Evolutionary conservation across 1,140 invertebrate species (phyloP).

Genomic region (Stegodyphus dumicola): DNA sequence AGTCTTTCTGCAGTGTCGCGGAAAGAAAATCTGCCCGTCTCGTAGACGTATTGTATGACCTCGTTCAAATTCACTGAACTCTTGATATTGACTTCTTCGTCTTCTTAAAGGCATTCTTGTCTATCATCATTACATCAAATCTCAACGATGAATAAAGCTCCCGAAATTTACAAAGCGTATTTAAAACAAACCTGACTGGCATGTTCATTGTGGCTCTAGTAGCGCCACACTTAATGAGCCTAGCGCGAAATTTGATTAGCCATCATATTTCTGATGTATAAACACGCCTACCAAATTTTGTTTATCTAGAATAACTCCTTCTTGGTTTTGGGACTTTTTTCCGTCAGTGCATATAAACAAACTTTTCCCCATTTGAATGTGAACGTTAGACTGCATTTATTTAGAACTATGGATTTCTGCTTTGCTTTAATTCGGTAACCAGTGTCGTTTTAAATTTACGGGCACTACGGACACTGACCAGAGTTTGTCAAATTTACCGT

Average conservation of each 20-base stretch:
- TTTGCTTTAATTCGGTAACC: no score
- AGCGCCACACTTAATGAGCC: background rate
- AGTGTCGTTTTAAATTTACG: no score
- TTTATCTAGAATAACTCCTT: background rate
- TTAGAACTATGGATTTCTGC: no score
- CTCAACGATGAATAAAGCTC: background rate
- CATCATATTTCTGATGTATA: background rate
- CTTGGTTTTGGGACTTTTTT: no score
- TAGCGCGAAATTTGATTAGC: background rate
- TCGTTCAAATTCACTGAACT: no score
- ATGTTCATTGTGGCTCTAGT: background rate
- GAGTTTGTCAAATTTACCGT: no score
- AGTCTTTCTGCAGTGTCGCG: no score
- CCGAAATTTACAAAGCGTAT: background rate
- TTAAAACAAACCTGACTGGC: background rate
- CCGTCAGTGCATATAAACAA: background rate
- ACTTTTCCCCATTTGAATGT: no score
- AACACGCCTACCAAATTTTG: background rate
- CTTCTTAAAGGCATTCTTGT: background rate
- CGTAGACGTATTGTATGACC: background rate
- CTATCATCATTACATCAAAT: background rate
- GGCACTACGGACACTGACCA: no score
- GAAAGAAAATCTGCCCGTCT: background rate
- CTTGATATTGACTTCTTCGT: no score
- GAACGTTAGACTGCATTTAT: no score